Base-by-base conservation (phyloP, 2,888 invertebrate genomes). In the Xestia ashworthii region DNA sequence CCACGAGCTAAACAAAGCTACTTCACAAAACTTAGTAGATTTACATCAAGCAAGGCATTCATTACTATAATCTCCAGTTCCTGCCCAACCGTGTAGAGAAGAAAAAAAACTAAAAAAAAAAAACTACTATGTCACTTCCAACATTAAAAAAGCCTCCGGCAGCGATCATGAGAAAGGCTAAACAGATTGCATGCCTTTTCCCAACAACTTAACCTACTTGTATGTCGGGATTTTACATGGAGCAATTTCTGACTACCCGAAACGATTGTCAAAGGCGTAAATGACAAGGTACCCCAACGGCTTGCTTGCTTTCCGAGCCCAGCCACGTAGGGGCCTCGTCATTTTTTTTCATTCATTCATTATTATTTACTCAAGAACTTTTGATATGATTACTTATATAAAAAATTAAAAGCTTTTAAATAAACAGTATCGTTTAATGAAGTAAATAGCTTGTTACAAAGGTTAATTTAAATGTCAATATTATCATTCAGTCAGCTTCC, bases 401-500 rank as follows among this genome's bases (percentile, higher is more conserved):
- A 32, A 46, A 46, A 46, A 44, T 9, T 41, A 44, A 44, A 44
- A 44, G 22, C 60, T 60, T 46, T 1, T 64, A 22, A 64, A 64
- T 32, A 44, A 53, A 6, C 32, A 76, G n/a, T 60, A 25, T 25
- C 16, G 3, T 53, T 69, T 44, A 12, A 6, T 2, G 0, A n/a
- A 67, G 9, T 44, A 8, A 22, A 44, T 1, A 50, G 11, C 22
- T 14, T 78, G 8, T 44, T 22, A 19, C 46, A 16, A 58, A 46
- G 44, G 19, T 38, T 58, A 58, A 14, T 58, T 32, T 67, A 32
- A 55, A 64, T 25, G 71, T 41, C 50, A 71, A 48, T 64, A 64
- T 71, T 50, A 79, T 62, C 55, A 22, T 48, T 9, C 14, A 48
- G 65, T n/a, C 16, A 64, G 53, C 19, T 55, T 64, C 12, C 9